Percentiles rank a stretch among this genome's conserved stretches.
These are phyloP conservation scores for Eledona agricola DNA, from an alignment of 2,888 invertebrate genomes.

Conservation along the genomic window DNA sequence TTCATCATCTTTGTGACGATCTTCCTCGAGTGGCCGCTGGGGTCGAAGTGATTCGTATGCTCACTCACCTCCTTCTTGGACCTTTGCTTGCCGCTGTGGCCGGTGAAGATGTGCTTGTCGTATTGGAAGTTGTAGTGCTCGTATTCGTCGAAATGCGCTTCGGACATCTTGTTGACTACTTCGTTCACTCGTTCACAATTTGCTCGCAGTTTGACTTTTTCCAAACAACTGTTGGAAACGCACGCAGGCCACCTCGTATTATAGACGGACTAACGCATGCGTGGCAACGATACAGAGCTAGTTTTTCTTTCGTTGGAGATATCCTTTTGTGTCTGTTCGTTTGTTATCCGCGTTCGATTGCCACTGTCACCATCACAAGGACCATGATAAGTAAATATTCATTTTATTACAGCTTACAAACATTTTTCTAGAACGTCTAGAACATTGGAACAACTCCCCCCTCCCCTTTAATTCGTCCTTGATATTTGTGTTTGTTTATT, in stretches of 20 bases:
- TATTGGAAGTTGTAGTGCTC: constrained; percentile 94
- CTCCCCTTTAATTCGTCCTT: neutral
- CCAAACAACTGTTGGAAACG: constrained; percentile 50
- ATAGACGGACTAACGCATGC: no score
- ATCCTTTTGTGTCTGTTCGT: no score
- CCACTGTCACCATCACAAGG: no score
- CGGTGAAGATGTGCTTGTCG: constrained; percentile 87
- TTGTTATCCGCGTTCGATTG: no score
- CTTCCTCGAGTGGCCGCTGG: constrained; percentile 93
- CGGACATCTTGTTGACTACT: constrained; percentile 71
- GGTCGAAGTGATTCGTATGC: constrained; percentile 92
- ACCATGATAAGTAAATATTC: neutral
- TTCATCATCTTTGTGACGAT: constrained; percentile 85
- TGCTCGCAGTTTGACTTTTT: no score
- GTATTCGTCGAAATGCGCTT: constrained; percentile 87
- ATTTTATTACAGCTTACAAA: no score
- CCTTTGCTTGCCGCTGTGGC: constrained; percentile 90
- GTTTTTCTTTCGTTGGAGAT: no score
- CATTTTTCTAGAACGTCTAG: no score
- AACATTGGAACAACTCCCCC: neutral
- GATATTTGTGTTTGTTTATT: constrained; percentile 1
- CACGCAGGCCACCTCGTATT: no score
- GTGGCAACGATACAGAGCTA: no score
- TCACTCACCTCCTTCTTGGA: constrained; percentile 87
- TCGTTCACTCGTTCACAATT: constrained; percentile 4